Conservation (phyloP, 2,113 vertebrate species). For the Oreotrochilus melanogaster region DNA sequence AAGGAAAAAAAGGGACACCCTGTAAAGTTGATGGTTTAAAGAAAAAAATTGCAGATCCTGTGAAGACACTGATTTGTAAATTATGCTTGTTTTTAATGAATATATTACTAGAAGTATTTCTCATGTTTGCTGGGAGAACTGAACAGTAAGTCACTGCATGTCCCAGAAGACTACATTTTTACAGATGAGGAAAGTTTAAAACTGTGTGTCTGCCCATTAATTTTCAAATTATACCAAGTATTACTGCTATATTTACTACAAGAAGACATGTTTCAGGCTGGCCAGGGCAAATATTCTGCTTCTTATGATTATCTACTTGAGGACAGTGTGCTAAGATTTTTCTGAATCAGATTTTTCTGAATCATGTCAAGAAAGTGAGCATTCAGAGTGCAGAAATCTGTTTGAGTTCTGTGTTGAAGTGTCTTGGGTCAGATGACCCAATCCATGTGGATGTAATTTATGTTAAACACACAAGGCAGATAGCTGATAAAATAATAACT, state of each 20-base stretch:
- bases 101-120: constrained; percentile 68
- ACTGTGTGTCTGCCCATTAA: background rate
- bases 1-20: background rate
- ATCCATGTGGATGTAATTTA: background rate
- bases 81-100: constrained; percentile 50
- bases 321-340: background rate
- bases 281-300: background rate
- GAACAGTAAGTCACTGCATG: constrained; percentile 43
- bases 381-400: background rate
- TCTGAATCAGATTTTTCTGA: background rate
- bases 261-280: background rate
- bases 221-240: background rate
- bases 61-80: constrained; percentile 50
- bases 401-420: background rate
- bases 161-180: constrained; percentile 31
- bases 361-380: background rate
- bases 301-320: background rate
- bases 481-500: background rate
- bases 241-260: background rate
- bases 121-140: constrained; percentile 45
- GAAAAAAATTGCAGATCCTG: background rate
- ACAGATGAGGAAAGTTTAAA: constrained; percentile 43
- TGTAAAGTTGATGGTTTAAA: background rate
- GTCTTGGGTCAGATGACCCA: background rate
- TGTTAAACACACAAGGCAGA: background rate